Evolutionary conservation across 2,797 vertebrate genomes (phyloP).

Genomic region (Coracias cyanogaster): DNA sequence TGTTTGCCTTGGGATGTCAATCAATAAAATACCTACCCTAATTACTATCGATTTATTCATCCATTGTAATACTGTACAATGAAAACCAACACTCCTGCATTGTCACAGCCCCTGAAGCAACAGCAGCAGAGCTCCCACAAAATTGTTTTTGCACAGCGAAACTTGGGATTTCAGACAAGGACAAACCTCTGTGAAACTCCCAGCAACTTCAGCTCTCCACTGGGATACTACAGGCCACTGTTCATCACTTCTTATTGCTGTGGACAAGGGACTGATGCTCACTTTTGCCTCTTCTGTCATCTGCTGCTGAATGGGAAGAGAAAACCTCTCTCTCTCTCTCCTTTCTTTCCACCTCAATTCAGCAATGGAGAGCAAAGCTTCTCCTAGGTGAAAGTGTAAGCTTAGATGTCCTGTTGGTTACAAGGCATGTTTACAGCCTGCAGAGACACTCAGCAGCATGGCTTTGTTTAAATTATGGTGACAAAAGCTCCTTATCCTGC

Average conservation of each 20-base stretch:
- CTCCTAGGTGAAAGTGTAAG: background rate
- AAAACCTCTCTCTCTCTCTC: background rate
- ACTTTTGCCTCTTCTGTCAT: background rate
- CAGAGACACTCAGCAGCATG: background rate
- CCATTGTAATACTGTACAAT: background rate
- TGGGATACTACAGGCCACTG: background rate
- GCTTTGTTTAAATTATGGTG: background rate
- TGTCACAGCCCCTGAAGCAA: background rate
- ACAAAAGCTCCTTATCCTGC: slow-evolving; percentile 28
- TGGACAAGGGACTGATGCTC: background rate
- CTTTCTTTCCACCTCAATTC: background rate
- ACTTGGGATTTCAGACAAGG: background rate
- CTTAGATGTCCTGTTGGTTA: background rate
- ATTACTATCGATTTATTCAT: slow-evolving; percentile 12
- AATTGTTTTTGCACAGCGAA: background rate
- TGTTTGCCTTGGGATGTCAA: slow-evolving; percentile 7
- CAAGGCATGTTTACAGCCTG: rapidly evolving
- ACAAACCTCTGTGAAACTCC: background rate
- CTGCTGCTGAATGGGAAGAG: background rate
- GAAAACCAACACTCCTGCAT: background rate
- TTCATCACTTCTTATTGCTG: background rate
- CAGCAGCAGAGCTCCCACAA: background rate
- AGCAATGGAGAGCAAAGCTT: background rate
- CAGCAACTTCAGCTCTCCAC: background rate
- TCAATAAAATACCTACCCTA: slow-evolving; percentile 36